Evolutionary conservation across 2,797 vertebrate genomes (phyloP).

Genomic region (Agapornis canus): DNA sequence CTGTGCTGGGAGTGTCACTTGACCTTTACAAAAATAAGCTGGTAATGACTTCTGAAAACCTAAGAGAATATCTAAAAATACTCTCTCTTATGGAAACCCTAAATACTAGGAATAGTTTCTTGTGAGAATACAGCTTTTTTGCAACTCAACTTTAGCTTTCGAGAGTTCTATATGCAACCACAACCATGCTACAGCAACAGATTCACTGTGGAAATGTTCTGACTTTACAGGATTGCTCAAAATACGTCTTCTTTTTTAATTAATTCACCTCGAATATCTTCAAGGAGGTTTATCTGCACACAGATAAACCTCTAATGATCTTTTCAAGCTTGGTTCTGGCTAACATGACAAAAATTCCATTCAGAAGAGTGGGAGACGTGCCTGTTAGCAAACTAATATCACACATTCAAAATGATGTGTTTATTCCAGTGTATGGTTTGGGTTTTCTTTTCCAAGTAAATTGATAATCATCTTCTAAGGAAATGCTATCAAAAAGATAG

Average conservation of each 20-base stretch:
- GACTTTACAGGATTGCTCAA: not conserved
- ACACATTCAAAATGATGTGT: not conserved
- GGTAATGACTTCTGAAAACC: not conserved
- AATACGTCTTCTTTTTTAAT: not conserved
- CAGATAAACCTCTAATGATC: not conserved
- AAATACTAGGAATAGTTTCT: constrained; percentile 42
- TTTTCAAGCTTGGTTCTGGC: not conserved
- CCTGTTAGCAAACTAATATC: not conserved
- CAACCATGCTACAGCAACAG: not conserved
- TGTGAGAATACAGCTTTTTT: not conserved
- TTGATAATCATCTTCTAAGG: not conserved
- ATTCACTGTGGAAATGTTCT: not conserved
- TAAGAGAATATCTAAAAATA: constrained; percentile 42
- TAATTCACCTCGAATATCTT: not conserved
- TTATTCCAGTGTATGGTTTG: not conserved
- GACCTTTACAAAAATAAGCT: constrained; percentile 2
- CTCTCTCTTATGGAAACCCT: not conserved
- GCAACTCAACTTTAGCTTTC: not conserved
- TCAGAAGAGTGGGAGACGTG: not conserved
- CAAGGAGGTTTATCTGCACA: not conserved
- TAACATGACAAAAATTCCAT: not conserved
- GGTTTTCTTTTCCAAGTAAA: not conserved
- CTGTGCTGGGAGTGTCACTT: not conserved
- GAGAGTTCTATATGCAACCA: not conserved
- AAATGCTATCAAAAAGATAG: not conserved